A percentile compares a stretch with the other conserved stretches of the same genome.
These are phyloP conservation scores for Scaptodrosophila latifasciaeformis DNA, from an alignment of 2,888 invertebrate genomes.

Conservation along the genomic window DNA sequence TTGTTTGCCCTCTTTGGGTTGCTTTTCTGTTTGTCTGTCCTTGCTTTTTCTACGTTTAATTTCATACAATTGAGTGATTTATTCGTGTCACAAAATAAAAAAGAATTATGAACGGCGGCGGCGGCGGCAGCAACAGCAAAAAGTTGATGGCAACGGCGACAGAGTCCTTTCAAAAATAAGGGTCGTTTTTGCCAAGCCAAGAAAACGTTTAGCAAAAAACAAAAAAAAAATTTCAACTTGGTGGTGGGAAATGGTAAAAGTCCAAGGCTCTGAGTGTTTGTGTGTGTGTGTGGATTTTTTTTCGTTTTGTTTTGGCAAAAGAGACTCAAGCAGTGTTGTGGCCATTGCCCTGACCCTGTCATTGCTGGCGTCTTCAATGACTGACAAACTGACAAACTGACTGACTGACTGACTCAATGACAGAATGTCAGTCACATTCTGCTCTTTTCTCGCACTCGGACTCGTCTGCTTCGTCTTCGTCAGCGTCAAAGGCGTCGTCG, in stretches of 20 bases:
- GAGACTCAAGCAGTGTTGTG: conserved; percentile 13
- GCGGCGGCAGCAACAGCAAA: too few species aligned
- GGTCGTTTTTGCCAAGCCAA: conserved; percentile 48
- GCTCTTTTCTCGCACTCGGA: too few species aligned
- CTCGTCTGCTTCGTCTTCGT: too few species aligned
- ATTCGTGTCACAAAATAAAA: conserved; percentile 73
- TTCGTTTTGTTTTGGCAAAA: conserved; percentile 10
- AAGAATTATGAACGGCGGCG: conserved; percentile 68
- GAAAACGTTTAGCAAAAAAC: conserved; percentile 12
- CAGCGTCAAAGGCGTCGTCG: too few species aligned
- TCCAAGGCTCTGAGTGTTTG: conserved; percentile 4
- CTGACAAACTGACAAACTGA: conserved; percentile 29
- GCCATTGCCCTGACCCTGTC: conserved; percentile 34
- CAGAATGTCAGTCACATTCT: conserved; percentile 42
- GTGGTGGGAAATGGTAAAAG: conserved; percentile 43
- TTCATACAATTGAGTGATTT: conserved; percentile 74
- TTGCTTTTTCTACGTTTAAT: conserved; percentile 67
- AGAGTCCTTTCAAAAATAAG: too few species aligned
- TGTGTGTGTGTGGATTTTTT: neutral
- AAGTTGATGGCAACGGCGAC: too few species aligned
- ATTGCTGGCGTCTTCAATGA: neutral
- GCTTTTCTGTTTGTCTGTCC: conserved; percentile 35
- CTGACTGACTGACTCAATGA: conserved; percentile 34
- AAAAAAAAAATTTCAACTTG: conserved; percentile 34
- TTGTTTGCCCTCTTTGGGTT: conserved; percentile 37